phyloP scores from a whole-genome alignment of 2,113 vertebrate species.

The Camelus dromedarius region DNA sequence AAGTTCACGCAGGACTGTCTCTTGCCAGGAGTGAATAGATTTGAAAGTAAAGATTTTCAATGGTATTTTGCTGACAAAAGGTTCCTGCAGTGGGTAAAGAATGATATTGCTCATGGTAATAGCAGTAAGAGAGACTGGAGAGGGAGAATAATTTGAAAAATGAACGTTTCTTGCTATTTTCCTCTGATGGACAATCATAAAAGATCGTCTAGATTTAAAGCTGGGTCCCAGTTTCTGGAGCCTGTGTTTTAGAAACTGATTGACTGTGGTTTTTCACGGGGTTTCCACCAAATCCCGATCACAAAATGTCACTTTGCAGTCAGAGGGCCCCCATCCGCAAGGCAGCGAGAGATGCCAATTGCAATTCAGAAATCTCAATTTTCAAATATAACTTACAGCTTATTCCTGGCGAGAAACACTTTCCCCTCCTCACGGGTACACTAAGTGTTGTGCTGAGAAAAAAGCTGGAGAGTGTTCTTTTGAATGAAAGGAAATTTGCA shows the following conservation, averaged over 20 bases:
- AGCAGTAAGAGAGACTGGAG: slow-evolving; percentile 52
- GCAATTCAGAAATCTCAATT: slow-evolving; percentile 73
- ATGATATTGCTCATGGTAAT: slow-evolving; percentile 68
- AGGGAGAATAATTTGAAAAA: slow-evolving; percentile 72
- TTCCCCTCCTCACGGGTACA: slow-evolving; percentile 13
- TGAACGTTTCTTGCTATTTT: slow-evolving; percentile 72
- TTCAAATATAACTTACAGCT: slow-evolving; percentile 75
- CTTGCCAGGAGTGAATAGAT: slow-evolving; percentile 75
- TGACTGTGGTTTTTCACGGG: slow-evolving; percentile 60
- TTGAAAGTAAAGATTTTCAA: slow-evolving; percentile 79
- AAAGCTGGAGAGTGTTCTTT: slow-evolving; percentile 69
- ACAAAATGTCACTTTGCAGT: slow-evolving; percentile 78
- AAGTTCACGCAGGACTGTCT: slow-evolving; percentile 75
- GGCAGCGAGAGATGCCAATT: slow-evolving; percentile 55
- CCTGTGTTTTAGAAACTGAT: slow-evolving; percentile 70
- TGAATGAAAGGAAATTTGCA: slow-evolving; percentile 74
- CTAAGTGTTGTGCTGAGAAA: slow-evolving; percentile 52
- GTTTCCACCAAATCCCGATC: slow-evolving; percentile 51
- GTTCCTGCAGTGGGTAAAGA: slow-evolving; percentile 66
- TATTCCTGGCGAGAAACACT: slow-evolving; percentile 63
- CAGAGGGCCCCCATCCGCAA: slow-evolving; percentile 54
- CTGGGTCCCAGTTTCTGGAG: slow-evolving; percentile 53
- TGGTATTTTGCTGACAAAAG: slow-evolving; percentile 78
- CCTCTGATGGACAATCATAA: slow-evolving; percentile 68
- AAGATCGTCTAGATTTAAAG: slow-evolving; percentile 55